Evolutionary conservation across 2,797 vertebrate genomes (phyloP), one percentile per base, ranked within the genome.

Genomic region (Pitangus sulphuratus): DNA sequence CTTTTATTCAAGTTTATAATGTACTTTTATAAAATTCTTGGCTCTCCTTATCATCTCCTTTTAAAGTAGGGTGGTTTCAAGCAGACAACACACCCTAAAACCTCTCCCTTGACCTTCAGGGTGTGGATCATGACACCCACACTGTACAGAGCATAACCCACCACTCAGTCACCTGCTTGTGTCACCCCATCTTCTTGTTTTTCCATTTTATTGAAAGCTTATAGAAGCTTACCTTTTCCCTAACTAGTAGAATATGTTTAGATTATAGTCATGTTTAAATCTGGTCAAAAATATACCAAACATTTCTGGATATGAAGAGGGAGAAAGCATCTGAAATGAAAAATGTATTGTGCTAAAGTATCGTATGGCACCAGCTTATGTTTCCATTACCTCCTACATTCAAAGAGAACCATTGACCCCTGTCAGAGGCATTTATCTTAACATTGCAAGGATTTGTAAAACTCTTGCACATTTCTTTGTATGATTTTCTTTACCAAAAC

Each of bases 381-480:
- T 89, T 96, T 96, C 88, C 71, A 64, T 93, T 83, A 85, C 80
- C 84, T 90, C 68, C 56, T 48, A 30, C 78, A 60, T 76, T 94
- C 39, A 61, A 74, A 90, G 76, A 48, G 60, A 54, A 47, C 50
- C 44, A 40, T 40, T 94, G 57, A 94, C 60, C 68, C 39, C 45
- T 84, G 48, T 80, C 75, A 90, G 48, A 85, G 28, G 71, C 58
- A 83, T 80, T 96, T 90, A 40, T 83, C 39, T 75, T 80, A 83
- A 77, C 17, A n/a, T 26, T 85, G 68, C 37, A 87, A 33, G 65
- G 85, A 64, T 78, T 68, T 85, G 37, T 74, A 78, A 92, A 45
- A 44, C 61, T 75, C 33, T 77, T 89, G 18, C 60, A 86, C 28
- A 9, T 88, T 90, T 93, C 69, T 76, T 64, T 31, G 1, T 35